Evolutionary conservation across 2,113 vertebrate genomes (phyloP).

Genomic region (Prunella himalayana): DNA sequence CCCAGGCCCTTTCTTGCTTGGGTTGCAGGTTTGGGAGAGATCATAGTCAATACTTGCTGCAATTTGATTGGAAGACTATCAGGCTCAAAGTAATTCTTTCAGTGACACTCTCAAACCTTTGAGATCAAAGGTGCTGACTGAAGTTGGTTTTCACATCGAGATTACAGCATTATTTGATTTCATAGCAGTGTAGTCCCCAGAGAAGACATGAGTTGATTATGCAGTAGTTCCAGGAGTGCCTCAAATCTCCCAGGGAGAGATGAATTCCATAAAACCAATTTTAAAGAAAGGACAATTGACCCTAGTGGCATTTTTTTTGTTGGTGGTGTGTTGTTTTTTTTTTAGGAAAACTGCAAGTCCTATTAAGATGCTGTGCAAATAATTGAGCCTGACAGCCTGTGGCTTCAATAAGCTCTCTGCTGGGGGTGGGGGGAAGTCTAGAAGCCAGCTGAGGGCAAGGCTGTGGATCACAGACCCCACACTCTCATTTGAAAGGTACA

Average conservation of each 20-base stretch:
- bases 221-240: constrained; percentile 27
- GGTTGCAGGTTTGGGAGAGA: background rate
- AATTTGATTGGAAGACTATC: background rate
- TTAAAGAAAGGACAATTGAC: constrained; percentile 33
- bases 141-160: constrained; percentile 22
- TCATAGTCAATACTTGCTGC: background rate
- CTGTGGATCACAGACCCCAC: background rate
- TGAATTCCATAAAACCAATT: constrained; percentile 20
- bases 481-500: background rate
- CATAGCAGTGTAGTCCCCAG: background rate
- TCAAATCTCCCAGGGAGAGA: background rate
- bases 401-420: background rate
- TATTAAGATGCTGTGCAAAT: background rate
- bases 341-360: background rate
- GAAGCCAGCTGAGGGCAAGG: background rate
- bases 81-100: background rate
- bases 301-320: background rate
- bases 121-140: constrained; percentile 48
- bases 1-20: background rate
- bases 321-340: background rate
- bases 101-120: background rate
- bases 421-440: background rate
- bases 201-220: constrained; percentile 26
- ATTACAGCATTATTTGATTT: constrained; percentile 54
- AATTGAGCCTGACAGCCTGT: background rate